A percentile compares a stretch with the other conserved stretches of the same genome.
Evolutionary conservation across 2,113 vertebrate species (phyloP).

Genomic region (Andinoacara biseriatus): DNA sequence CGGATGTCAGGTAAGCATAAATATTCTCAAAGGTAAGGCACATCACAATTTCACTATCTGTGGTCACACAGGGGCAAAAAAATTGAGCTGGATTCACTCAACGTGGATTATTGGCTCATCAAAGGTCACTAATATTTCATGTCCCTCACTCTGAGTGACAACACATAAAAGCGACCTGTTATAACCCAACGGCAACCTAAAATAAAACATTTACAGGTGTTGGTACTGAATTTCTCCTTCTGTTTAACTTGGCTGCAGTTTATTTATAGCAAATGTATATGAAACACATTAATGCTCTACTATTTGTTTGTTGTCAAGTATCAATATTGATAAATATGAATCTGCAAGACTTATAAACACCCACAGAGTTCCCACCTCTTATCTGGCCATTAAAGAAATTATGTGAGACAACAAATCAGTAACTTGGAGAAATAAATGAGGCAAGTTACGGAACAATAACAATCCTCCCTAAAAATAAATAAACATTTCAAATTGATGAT

Average conservation of each 20-base stretch:
- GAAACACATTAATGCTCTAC: background rate
- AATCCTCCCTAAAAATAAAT: background rate
- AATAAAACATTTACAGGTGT: background rate
- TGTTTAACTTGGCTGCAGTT: background rate
- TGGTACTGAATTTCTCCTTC: background rate
- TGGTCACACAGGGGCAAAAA: background rate
- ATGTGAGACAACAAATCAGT: background rate
- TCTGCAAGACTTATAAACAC: background rate
- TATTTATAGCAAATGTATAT: background rate
- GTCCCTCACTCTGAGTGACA: background rate
- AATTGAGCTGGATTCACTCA: background rate
- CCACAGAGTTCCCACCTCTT: background rate
- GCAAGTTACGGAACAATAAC: background rate
- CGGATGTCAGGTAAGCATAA: background rate
- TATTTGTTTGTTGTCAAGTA: background rate
- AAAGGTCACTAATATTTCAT: background rate
- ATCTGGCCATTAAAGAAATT: background rate
- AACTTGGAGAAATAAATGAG: slow-evolving; percentile 8
- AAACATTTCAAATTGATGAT: fast-evolving
- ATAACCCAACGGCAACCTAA: background rate
- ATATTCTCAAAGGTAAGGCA: background rate
- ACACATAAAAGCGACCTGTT: background rate
- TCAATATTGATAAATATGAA: background rate
- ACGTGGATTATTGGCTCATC: background rate
- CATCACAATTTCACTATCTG: background rate